Evolutionary conservation across 2,113 vertebrate genomes (phyloP).

Genomic region (Zosterops japonicus): DNA sequence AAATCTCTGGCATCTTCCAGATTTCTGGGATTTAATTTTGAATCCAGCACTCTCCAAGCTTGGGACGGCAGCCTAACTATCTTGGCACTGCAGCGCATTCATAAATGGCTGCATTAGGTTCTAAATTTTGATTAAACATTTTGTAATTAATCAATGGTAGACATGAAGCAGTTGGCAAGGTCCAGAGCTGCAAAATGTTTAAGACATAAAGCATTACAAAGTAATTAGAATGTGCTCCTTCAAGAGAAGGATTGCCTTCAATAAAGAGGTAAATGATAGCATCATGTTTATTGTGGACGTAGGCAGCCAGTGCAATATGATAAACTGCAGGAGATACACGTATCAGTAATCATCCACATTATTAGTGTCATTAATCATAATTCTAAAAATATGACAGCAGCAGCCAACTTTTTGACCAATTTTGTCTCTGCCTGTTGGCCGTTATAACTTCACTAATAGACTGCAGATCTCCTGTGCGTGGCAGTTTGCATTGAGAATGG

Average conservation of each 20-base stretch:
- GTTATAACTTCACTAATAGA: slow-evolving; percentile 85
- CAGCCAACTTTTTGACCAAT: slow-evolving; percentile 84
- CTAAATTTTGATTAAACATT: slow-evolving; percentile 89
- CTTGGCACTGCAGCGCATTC: slow-evolving; percentile 76
- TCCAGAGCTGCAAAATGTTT: slow-evolving; percentile 85
- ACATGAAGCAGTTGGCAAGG: slow-evolving; percentile 82
- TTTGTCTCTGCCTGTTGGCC: slow-evolving; percentile 81
- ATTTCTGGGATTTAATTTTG: slow-evolving; percentile 78
- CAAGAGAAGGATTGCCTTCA: slow-evolving; percentile 84
- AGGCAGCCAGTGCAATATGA: slow-evolving; percentile 86
- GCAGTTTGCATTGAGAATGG: slow-evolving; percentile 87
- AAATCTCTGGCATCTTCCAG: slow-evolving; percentile 67
- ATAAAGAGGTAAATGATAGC: slow-evolving; percentile 89
- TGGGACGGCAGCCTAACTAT: slow-evolving; percentile 77
- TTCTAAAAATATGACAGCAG: slow-evolving; percentile 85
- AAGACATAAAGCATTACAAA: slow-evolving; percentile 88
- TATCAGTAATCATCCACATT: slow-evolving; percentile 89
- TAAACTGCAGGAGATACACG: slow-evolving; percentile 87
- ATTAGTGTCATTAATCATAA: slow-evolving; percentile 94
- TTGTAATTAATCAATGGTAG: slow-evolving; percentile 86
- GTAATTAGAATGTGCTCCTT: slow-evolving; percentile 85
- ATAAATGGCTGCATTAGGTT: slow-evolving; percentile 82
- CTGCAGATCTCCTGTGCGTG: slow-evolving; percentile 78
- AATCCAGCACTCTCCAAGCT: slow-evolving; percentile 71
- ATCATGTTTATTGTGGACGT: slow-evolving; percentile 88